Evolutionary conservation across 2,888 invertebrate species (phyloP), one percentile per base, ranked within the genome.

Genomic region (Calliopum simillimum): DNA sequence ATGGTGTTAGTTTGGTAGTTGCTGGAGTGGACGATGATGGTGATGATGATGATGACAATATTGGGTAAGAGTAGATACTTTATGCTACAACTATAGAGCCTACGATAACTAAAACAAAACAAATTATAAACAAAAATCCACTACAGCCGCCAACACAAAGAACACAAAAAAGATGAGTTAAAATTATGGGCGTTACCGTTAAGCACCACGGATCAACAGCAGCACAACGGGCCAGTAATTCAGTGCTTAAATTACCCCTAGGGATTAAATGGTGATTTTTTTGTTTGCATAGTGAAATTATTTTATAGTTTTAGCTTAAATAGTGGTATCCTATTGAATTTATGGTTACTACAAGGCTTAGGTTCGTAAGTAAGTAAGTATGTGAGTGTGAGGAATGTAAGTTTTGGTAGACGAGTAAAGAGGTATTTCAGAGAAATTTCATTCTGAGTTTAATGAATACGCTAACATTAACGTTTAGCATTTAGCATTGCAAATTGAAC

Each of bases 171-270:
- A 49, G 19, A 53, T 19, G n/a, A 13, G 14, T 41, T 73, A 73
- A 80, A 78, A 76, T 79, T 77, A 78, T 79, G 78, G 78, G 76
- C 72, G 79, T 74, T 75, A 79, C 75, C 75, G 73, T 79, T 78
- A 81, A 82, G 80, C 80, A 79, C 76, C 76, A 75, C 76, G 78
- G 81, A 77, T 81, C 82, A 79, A 78, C 74, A 73, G 67, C 49
- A 75, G 73, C 74, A 71, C 53, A 21, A 33, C 33, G 1, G 33
- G 3, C 3, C 25, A 47, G n/a, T 33, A 63, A 49, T 21, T 53
- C 53, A 53, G 43, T 64, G 64, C 43, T 53, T 5, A 64, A 53
- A 64, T 14, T 41, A 21, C 47, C 63, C 61, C 16, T 14, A 25
- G 49, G 53, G 53, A 64, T 63, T 63, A 49, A 33, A 33, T 33